Evolutionary conservation across 2,888 invertebrate species (phyloP).

Genomic region (Conchocele bisecta): DNA sequence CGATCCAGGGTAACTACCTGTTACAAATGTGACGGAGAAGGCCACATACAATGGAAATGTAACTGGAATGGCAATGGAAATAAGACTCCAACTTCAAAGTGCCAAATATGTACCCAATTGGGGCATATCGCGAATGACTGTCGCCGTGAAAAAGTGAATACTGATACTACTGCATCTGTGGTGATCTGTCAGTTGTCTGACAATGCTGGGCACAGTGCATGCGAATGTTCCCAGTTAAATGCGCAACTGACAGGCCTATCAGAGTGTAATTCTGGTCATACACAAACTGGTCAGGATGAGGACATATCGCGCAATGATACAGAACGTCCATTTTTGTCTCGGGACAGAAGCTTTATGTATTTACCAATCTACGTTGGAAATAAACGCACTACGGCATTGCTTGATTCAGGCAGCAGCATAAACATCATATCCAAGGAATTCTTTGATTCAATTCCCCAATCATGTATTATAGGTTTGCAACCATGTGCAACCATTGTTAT

Average conservation of each 20-base stretch:
- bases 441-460: constrained; percentile 2
- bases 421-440: constrained; percentile 14
- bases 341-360: constrained; percentile 13
- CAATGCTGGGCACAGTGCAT: background rate
- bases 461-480: background rate
- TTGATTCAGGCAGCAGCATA: constrained; percentile 20
- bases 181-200: background rate
- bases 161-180: background rate
- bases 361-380: background rate
- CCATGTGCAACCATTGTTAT: background rate
- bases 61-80: constrained; percentile 30
- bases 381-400: background rate
- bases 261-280: no score
- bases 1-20: no score
- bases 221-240: constrained; percentile 21
- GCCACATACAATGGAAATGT: constrained; percentile 20
- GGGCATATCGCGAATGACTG: no score
- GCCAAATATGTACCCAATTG: no score
- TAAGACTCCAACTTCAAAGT: no score
- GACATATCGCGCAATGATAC: no score
- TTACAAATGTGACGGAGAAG: constrained; percentile 12
- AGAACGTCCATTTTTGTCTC: background rate
- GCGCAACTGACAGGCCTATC: constrained; percentile 28
- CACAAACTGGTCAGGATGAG: no score
- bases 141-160: no score